Conservation (phyloP, 2,113 vertebrate species). For the Callithrix jacchus region DNA sequence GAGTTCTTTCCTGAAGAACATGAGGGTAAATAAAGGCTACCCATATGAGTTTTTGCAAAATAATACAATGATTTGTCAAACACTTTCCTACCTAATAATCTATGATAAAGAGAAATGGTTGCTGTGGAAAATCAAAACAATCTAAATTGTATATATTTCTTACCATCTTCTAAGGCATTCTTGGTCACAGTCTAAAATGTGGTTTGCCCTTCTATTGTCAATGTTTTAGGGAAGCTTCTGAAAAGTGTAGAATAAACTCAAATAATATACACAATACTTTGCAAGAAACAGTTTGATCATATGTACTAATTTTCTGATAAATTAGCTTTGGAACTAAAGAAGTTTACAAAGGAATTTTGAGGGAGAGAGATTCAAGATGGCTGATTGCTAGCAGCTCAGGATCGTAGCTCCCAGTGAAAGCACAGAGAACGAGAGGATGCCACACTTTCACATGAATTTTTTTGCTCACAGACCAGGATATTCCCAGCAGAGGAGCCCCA, state of each 20-base stretch:
- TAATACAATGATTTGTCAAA: not conserved
- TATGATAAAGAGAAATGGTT: not conserved
- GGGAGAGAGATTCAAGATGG: too few species aligned
- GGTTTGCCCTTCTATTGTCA: not conserved
- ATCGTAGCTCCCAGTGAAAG: too few species aligned
- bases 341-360: not conserved
- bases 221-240: fast-evolving
- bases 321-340: not conserved
- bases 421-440: too few species aligned
- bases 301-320: not conserved
- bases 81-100: not conserved
- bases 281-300: not conserved
- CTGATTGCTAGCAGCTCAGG: too few species aligned
- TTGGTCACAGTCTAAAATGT: not conserved
- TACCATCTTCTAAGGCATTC: not conserved
- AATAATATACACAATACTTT: not conserved
- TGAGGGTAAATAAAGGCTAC: not conserved
- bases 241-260: not conserved
- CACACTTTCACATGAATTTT: too few species aligned
- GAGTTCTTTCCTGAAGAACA: not conserved
- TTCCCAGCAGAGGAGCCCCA: too few species aligned
- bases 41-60: not conserved
- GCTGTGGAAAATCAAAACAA: not conserved
- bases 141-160: not conserved
- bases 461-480: too few species aligned